Evolutionary conservation across 2,888 invertebrate genomes (phyloP).

Genomic region (Drosophila silvestris): DNA sequence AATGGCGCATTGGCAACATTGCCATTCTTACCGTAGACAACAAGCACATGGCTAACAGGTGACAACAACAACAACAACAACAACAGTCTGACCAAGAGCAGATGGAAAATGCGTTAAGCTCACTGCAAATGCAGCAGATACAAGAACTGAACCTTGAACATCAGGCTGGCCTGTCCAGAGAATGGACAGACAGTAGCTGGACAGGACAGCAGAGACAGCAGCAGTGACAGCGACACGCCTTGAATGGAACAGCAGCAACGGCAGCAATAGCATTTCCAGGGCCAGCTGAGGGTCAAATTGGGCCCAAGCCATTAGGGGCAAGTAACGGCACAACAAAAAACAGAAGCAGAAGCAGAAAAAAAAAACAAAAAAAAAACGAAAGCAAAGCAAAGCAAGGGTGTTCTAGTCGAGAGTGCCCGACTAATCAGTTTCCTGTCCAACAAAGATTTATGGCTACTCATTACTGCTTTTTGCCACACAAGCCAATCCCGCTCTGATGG

Average conservation of each 20-base stretch:
- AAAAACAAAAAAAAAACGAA: conserved; percentile 1
- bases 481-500: not conserved
- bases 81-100: conserved; percentile 22
- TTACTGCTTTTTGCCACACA: not conserved
- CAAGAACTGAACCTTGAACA: conserved; percentile 34
- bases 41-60: not conserved
- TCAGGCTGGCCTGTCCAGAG: not conserved
- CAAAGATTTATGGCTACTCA: conserved; percentile 3
- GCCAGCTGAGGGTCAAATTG: not conserved
- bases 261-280: not conserved
- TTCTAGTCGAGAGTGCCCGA: conserved; percentile 1
- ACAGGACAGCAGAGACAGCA: conserved; percentile 10
- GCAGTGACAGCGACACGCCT: conserved; percentile 9
- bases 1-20: conserved; percentile 26
- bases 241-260: conserved; percentile 1
- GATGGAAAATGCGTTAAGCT: conserved; percentile 41
- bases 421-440: conserved; percentile 4
- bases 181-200: conserved; percentile 24
- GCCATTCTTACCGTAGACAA: not conserved
- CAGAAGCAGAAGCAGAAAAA: conserved; percentile 21
- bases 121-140: conserved; percentile 58
- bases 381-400: not conserved
- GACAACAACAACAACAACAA: conserved; percentile 20
- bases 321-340: conserved; percentile 23
- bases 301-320: conserved; percentile 33